These are phyloP conservation scores for Passerina amoena DNA, from an alignment of 2,113 vertebrate genomes.

Conservation along the genomic window DNA sequence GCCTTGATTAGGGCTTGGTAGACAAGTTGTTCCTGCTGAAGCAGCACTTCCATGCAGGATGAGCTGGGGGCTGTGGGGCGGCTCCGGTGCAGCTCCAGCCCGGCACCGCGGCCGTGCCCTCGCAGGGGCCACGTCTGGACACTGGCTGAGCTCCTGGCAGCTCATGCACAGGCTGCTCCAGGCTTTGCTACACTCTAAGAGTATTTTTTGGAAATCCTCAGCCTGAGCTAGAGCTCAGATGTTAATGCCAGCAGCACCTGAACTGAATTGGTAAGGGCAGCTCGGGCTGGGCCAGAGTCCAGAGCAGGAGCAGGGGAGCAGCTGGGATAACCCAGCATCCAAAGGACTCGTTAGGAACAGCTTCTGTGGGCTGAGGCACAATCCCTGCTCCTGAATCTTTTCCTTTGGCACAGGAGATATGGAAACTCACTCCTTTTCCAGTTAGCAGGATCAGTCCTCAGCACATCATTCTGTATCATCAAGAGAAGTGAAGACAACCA, in stretches of 20 bases:
- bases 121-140: accelerated
- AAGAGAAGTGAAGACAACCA: not conserved
- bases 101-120: accelerated
- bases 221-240: not conserved
- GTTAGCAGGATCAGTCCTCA: not conserved
- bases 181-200: not conserved
- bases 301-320: not conserved
- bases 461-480: not conserved
- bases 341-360: accelerated
- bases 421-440: not conserved
- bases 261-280: accelerated
- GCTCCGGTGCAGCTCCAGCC: not conserved
- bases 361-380: not conserved
- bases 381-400: not conserved
- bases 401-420: not conserved
- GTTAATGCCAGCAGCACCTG: not conserved
- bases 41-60: not conserved
- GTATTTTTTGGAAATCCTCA: not conserved
- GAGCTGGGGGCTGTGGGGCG: accelerated
- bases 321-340: not conserved
- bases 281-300: not conserved
- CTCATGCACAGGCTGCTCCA: not conserved
- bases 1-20: not conserved
- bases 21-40: not conserved
- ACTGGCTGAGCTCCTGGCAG: accelerated